Percentiles rank a stretch among this genome's conserved stretches.
Conservation (phyloP, 2,888 invertebrate species). For the Chorisops tibialis region DNA sequence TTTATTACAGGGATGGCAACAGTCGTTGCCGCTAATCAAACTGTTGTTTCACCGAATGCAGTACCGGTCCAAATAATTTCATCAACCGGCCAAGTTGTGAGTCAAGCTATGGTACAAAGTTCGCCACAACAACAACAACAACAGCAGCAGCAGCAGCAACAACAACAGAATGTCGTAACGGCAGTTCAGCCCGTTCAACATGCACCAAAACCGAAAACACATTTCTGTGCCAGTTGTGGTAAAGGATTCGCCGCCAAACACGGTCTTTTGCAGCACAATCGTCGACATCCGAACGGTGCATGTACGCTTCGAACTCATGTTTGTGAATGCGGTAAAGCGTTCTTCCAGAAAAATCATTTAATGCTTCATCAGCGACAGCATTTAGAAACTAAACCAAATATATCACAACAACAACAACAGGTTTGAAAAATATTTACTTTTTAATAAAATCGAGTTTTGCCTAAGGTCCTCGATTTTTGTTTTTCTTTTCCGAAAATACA, state of each 20-base stretch:
- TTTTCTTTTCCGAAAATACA: not conserved
- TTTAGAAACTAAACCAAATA: constrained; percentile 52
- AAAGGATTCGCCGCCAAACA: constrained; percentile 82
- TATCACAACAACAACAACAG: constrained; percentile 51
- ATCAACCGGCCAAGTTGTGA: constrained; percentile 52
- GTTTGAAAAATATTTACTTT: constrained; percentile 8
- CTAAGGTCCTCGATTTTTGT: constrained; percentile 18
- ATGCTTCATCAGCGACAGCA: constrained; percentile 79
- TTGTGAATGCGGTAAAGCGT: constrained; percentile 80
- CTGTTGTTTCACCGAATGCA: constrained; percentile 49
- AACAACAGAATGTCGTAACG: constrained; percentile 26
- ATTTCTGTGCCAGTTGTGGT: constrained; percentile 75
- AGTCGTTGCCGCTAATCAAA: constrained; percentile 50
- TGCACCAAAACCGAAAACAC: constrained; percentile 64
- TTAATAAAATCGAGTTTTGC: not conserved
- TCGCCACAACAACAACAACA: constrained; percentile 47
- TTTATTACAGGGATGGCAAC: constrained; percentile 36
- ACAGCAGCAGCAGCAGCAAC: constrained; percentile 46
- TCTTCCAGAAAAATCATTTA: constrained; percentile 82
- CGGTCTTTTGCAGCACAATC: constrained; percentile 74
- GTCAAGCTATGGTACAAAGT: constrained; percentile 51
- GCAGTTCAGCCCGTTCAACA: constrained; percentile 31
- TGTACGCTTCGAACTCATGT: constrained; percentile 76
- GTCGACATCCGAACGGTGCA: constrained; percentile 74
- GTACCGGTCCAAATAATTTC: constrained; percentile 54